These are phyloP conservation scores for Idaea straminata DNA, from an alignment of 2,888 invertebrate species.

Conservation along the genomic window DNA sequence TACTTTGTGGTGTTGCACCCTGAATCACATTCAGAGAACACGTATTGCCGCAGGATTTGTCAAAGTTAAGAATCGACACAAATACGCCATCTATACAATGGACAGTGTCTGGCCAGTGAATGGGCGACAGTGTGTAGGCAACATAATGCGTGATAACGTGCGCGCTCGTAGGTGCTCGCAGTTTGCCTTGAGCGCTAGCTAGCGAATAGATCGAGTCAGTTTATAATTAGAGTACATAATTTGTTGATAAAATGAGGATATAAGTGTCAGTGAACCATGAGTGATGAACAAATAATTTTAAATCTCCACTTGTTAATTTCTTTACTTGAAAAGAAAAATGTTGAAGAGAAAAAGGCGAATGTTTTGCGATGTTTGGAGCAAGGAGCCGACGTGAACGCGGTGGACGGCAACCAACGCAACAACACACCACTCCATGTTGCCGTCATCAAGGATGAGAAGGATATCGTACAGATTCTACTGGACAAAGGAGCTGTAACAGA, in stretches of 20 bases:
- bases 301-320: conserved; percentile 18
- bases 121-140: neutral
- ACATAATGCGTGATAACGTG: neutral
- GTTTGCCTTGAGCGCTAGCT: no score
- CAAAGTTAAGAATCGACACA: no score
- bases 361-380: conserved; percentile 23
- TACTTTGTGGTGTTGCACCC: no score
- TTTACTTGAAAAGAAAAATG: conserved; percentile 23
- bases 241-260: no score
- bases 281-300: neutral
- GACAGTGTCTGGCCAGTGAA: no score
- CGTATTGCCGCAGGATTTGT: no score
- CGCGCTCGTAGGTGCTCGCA: no score
- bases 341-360: conserved; percentile 23
- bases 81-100: no score
- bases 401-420: conserved; percentile 26
- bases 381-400: conserved; percentile 34
- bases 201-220: neutral
- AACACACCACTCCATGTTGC: conserved; percentile 36
- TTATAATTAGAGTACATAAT: no score
- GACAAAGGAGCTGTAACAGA: conserved; percentile 24
- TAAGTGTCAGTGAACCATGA: neutral
- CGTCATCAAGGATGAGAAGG: conserved; percentile 24
- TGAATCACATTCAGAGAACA: no score
- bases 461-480: conserved; percentile 28